Base-by-base conservation (phyloP, 2,797 vertebrate genomes). In the Paguma larvata region DNA sequence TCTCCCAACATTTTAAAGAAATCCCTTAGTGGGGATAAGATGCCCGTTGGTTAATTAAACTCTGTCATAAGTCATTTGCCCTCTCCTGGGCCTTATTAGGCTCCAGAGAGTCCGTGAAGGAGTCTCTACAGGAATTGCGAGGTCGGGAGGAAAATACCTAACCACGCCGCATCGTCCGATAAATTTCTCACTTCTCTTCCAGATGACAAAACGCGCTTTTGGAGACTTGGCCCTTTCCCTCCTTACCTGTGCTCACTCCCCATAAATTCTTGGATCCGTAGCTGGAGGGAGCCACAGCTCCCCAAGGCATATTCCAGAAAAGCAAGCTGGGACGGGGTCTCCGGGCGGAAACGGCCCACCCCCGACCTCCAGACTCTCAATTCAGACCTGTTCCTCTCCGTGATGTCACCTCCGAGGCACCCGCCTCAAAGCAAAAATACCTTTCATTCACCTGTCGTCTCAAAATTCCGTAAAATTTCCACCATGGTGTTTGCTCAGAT, bases 1-100 rank as follows among this genome's bases (percentile, higher is more conserved):
- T 25, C 83, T 41, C 34, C 87, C 51, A 75, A 78, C 8, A 0
- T 95, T 91, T 84, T 87, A 82, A 84, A 93, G 94, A 97, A 97
- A 87, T 65, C 77, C 96, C 97, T 85, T 30, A 19, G 10, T 16
- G 38, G 46, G 51, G 68, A 86, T 94, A 2, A 2, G 84, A 73
- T n/a, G 62, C 41, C 88, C 83, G 67, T 80, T 9, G 0, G 91
- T 96, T 95, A 92, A 97, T 96, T 94, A 96, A 91, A 67, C n/a
- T 88, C 93, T 56, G 9, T 53, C 56, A 97, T 63, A 23, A 85
- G 85, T 72, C 87, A 53, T 85, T 80, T 70, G 56, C 65, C 53
- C 27, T 83, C 91, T 89, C 83, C 27, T 25, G 19, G 1, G 85
- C 70, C 94, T 30, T 53, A 23, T n/a, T 12, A n/a, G 65, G 89